phyloP scores from a whole-genome alignment of 2,888 invertebrate species.

The Lasiommata megera region DNA sequence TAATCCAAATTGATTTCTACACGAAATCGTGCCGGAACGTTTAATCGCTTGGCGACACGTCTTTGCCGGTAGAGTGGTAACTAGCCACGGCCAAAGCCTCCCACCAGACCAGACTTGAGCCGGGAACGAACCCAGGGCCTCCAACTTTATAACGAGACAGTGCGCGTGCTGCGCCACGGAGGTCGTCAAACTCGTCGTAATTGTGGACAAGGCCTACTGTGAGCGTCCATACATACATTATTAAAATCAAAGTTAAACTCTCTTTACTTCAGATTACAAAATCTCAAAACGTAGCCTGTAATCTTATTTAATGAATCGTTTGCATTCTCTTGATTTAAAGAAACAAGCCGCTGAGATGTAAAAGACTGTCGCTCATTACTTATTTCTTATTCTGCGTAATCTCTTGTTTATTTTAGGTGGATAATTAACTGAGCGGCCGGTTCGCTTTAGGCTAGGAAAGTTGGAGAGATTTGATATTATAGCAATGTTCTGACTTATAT shows the following conservation, averaged over 20 bases:
- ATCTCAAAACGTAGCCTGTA: neutral
- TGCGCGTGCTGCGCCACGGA: too few relatives aligned
- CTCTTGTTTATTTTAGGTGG: constrained; percentile 19
- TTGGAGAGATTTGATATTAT: neutral
- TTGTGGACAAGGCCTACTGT: too few relatives aligned
- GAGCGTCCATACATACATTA: neutral
- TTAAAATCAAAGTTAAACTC: neutral
- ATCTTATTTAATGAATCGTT: neutral
- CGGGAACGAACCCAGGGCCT: too few relatives aligned
- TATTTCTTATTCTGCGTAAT: constrained; percentile 9
- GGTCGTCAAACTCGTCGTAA: too few relatives aligned
- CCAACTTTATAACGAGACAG: too few relatives aligned
- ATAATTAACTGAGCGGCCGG: neutral
- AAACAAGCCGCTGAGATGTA: constrained; percentile 13
- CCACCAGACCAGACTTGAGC: too few relatives aligned
- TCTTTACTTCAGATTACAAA: neutral
- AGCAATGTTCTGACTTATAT: too few relatives aligned
- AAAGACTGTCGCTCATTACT: constrained; percentile 12
- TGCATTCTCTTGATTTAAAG: neutral
- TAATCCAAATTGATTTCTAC: too few relatives aligned
- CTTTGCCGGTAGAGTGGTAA: too few relatives aligned
- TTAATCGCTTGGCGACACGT: too few relatives aligned
- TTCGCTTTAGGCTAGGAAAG: neutral
- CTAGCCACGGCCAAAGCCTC: too few relatives aligned
- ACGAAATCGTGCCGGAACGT: too few relatives aligned